Base-by-base conservation (phyloP, 2,888 invertebrate genomes). In the Thelaira solivaga region DNA sequence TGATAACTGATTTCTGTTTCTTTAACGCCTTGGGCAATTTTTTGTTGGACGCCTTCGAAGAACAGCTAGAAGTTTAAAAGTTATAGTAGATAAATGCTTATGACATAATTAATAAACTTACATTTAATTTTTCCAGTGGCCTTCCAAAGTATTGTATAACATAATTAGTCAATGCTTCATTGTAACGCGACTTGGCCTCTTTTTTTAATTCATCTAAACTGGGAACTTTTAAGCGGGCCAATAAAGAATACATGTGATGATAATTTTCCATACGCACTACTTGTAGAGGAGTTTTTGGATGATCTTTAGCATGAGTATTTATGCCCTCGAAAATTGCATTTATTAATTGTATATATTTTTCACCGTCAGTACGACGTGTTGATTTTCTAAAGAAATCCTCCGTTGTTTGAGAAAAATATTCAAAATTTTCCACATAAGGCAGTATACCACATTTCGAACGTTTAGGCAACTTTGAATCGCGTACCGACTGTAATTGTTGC, bases 1-100 rank as follows among this genome's bases (percentile, higher is more conserved):
- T 99, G 98, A 90, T 97, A 99, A 86, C 98, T 96, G 67, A 99
- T 96, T 91, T 99, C 99, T 43, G 97, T 96, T 86, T 96, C 96
- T 88, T 97, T 97, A 55, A 97, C 97, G 65, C 99, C 99, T 85
- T 95, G 94, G 64, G 95, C 94, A 79, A 99, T 97, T 87, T 96
- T 95, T 80, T 94, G 94, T 89, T 97, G 94, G 65, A 99, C 97
- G 57, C 98, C 97, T 89, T 99, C 99, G 88, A 99, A 98, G 91
- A 99, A 99, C 83, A 93, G 92, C 95, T 97, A 89, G 72, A 80
- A 65, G 31, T 29, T 22, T 31, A 36, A 51, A 53, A 41, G 10
- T 43, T 57, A 49, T 4, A 36, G n/a, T 11, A 39, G 20, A 31
- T 6, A 7, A 22, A 57, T 1, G 20, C 8, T 41, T 41, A 20